These are phyloP conservation scores for Euplagia quadripunctaria DNA, from an alignment of 2,888 invertebrate species.

Conservation along the genomic window DNA sequence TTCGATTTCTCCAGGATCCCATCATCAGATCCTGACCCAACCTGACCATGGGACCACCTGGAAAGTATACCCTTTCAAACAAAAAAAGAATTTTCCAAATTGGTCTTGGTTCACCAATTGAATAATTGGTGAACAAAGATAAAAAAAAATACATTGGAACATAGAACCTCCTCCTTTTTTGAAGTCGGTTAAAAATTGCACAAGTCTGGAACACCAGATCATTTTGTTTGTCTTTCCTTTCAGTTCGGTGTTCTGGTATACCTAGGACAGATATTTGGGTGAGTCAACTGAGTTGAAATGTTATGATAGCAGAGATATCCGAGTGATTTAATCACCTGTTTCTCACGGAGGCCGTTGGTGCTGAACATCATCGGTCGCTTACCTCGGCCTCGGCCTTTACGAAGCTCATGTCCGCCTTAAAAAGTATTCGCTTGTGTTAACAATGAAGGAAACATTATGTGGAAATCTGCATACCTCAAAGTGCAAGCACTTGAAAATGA, in stretches of 20 bases:
- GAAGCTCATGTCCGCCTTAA: background rate
- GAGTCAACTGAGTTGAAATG: background rate
- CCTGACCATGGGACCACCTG: no score
- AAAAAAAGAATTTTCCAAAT: no score
- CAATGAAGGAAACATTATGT: background rate
- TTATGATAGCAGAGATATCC: background rate
- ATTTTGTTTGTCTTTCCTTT: background rate
- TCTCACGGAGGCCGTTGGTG: conserved; percentile 1
- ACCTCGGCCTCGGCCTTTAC: background rate
- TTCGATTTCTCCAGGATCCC: no score
- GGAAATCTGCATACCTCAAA: background rate
- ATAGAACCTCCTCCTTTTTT: no score
- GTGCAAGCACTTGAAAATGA: no score
- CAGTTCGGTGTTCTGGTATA: background rate
- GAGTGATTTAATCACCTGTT: background rate
- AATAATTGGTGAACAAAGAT: no score
- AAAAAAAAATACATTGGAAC: no score
- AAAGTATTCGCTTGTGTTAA: background rate
- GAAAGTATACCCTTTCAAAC: no score
- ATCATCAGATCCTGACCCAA: no score
- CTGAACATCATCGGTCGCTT: background rate
- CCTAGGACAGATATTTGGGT: background rate
- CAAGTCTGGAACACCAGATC: background rate
- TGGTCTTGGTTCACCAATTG: no score
- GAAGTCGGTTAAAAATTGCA: no score